Percentiles rank a stretch among this genome's conserved stretches.
Evolutionary conservation across 2,888 invertebrate species (phyloP).

Genomic region (Actias luna): DNA sequence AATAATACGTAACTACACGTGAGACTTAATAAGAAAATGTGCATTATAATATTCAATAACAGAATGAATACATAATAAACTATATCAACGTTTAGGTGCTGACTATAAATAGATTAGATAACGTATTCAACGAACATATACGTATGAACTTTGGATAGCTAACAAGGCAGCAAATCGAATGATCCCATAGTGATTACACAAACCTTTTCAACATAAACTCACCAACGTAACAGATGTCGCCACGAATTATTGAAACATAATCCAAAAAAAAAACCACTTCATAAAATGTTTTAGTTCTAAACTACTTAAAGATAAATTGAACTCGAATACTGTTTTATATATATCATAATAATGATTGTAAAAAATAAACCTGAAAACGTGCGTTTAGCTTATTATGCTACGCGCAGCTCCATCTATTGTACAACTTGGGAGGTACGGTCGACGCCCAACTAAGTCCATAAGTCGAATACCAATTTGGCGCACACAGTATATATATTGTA

Average conservation of each 20-base stretch:
- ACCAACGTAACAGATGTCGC: not conserved
- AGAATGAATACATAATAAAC: slow-evolving; percentile 47
- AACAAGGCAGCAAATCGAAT: not conserved
- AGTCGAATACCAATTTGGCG: not conserved
- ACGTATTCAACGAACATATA: slow-evolving; percentile 16
- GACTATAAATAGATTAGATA: slow-evolving; percentile 49
- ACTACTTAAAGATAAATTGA: not conserved
- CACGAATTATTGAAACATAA: not conserved
- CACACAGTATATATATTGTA: not conserved
- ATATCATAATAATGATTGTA: not conserved
- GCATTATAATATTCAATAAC: slow-evolving; percentile 45
- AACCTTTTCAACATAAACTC: not conserved
- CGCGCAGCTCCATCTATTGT: slow-evolving; percentile 19
- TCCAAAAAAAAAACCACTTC: not conserved
- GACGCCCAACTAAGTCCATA: slow-evolving; percentile 7
- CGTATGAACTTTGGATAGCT: slow-evolving; percentile 7
- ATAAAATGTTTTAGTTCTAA: not conserved
- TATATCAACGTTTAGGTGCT: slow-evolving; percentile 35
- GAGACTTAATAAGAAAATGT: slow-evolving; percentile 38
- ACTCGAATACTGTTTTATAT: not conserved
- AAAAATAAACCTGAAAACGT: slow-evolving; percentile 8
- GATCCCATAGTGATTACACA: not conserved
- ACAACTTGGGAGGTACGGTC: slow-evolving; percentile 15
- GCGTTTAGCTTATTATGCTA: not conserved
- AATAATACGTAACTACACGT: too few relatives aligned